These are phyloP conservation scores for Cheilosia pagana DNA, from an alignment of 2,888 invertebrate species.

Conservation along the genomic window DNA sequence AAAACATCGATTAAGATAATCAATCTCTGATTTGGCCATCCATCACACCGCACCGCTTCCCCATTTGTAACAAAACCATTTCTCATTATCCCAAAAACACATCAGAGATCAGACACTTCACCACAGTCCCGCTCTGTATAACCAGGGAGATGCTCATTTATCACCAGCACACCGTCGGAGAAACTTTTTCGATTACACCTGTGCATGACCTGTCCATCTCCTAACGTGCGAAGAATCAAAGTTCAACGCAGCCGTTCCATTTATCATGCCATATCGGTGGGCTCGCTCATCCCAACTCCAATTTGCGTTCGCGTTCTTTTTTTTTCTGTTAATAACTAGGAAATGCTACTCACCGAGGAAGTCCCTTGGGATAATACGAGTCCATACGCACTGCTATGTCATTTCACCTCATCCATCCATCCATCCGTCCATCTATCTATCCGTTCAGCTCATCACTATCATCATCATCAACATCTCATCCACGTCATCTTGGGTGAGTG, in stretches of 20 bases:
- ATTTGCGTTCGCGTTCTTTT: constrained; percentile 4
- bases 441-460: constrained; percentile 70
- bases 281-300: constrained; percentile 26
- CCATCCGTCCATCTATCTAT: constrained; percentile 51
- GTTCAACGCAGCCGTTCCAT: constrained; percentile 61
- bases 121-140: not conserved
- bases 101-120: too few relatives aligned
- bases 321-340: constrained; percentile 67
- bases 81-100: not conserved
- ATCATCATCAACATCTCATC: constrained; percentile 70
- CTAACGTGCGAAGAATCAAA: constrained; percentile 60
- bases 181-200: constrained; percentile 30
- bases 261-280: constrained; percentile 57
- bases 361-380: constrained; percentile 59
- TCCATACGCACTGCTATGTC: constrained; percentile 74
- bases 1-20: too few relatives aligned
- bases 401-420: constrained; percentile 73
- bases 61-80: not conserved
- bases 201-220: constrained; percentile 27
- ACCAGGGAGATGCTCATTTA: not conserved
- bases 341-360: constrained; percentile 64
- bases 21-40: too few relatives aligned
- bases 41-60: too few relatives aligned
- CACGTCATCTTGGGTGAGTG: constrained; percentile 56
- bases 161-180: not conserved